Percentiles rank a stretch among this genome's conserved stretches.
phyloP scores from a whole-genome alignment of 2,888 invertebrate genomes.

The Beris morrisii region DNA sequence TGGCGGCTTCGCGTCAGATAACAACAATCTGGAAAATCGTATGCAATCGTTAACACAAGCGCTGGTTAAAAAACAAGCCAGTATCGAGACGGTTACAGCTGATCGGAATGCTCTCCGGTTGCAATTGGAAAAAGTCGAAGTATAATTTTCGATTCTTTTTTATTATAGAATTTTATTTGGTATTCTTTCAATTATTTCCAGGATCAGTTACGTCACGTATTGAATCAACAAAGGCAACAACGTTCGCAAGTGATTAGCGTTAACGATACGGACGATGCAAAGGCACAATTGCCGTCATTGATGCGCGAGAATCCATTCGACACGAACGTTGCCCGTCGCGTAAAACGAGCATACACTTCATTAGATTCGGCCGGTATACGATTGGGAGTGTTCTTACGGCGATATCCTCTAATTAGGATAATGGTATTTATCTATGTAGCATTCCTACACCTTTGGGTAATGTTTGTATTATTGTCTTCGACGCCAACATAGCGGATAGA shows the following conservation, averaged over 20 bases:
- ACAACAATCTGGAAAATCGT: slow-evolving; percentile 49
- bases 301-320: slow-evolving; percentile 76
- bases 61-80: slow-evolving; percentile 81
- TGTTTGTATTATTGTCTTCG: slow-evolving; percentile 76
- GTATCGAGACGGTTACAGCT: slow-evolving; percentile 78
- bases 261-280: slow-evolving; percentile 70
- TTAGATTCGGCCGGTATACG: slow-evolving; percentile 78
- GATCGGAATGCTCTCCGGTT: slow-evolving; percentile 83
- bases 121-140: slow-evolving; percentile 80
- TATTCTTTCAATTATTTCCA: slow-evolving; percentile 34
- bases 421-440: slow-evolving; percentile 85
- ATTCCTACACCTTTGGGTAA: slow-evolving; percentile 81
- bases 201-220: slow-evolving; percentile 62
- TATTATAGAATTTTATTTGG: slow-evolving; percentile 22
- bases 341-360: slow-evolving; percentile 75
- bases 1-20: slow-evolving; percentile 43
- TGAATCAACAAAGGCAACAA: slow-evolving; percentile 59
- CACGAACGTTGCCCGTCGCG: slow-evolving; percentile 70
- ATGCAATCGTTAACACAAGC: slow-evolving; percentile 74
- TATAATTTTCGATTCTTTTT: slow-evolving; percentile 45
- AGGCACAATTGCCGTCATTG: slow-evolving; percentile 70
- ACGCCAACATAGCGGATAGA: slow-evolving; percentile 56
- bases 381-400: slow-evolving; percentile 74
- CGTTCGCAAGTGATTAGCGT: slow-evolving; percentile 60
- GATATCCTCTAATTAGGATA: slow-evolving; percentile 80